phyloP scores from a whole-genome alignment of 2,113 vertebrate species.

The Arvicanthis niloticus region DNA sequence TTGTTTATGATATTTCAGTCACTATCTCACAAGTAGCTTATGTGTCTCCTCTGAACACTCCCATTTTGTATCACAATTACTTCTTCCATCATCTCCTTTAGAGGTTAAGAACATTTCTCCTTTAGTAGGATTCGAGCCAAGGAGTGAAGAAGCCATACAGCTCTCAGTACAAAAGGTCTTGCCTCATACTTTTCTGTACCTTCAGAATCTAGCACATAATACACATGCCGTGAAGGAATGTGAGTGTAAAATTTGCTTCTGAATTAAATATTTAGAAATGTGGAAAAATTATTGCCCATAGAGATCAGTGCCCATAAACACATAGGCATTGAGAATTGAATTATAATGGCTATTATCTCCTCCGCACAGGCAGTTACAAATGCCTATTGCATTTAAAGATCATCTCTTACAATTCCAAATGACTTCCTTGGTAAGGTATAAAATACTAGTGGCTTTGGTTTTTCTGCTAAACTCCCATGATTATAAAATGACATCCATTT shows the following conservation, averaged over 20 bases:
- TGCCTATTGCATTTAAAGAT: constrained; percentile 34
- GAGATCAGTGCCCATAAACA: constrained; percentile 3
- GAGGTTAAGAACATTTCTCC: not conserved
- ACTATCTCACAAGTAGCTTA: not conserved
- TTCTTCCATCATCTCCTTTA: constrained; percentile 28
- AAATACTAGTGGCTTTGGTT: constrained; percentile 39
- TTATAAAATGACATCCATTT: constrained; percentile 48
- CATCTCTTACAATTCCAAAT: constrained; percentile 48
- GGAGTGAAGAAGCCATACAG: not conserved
- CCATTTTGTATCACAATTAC: not conserved
- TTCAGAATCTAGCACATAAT: constrained; percentile 12
- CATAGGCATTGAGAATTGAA: not conserved
- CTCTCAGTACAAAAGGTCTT: constrained; percentile 20
- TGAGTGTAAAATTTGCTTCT: constrained; percentile 23
- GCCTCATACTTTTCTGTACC: not conserved
- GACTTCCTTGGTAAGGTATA: not conserved
- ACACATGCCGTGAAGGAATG: not conserved
- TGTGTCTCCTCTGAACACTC: not conserved
- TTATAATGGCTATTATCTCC: constrained; percentile 9
- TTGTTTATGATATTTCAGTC: constrained; percentile 22
- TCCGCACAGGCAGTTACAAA: constrained; percentile 8
- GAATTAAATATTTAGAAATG: constrained; percentile 59
- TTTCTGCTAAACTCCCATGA: constrained; percentile 29
- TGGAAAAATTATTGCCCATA: constrained; percentile 16
- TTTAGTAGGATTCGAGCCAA: constrained; percentile 61